These are phyloP conservation scores for Hesperia comma DNA, from an alignment of 2,888 invertebrate species.

Conservation along the genomic window DNA sequence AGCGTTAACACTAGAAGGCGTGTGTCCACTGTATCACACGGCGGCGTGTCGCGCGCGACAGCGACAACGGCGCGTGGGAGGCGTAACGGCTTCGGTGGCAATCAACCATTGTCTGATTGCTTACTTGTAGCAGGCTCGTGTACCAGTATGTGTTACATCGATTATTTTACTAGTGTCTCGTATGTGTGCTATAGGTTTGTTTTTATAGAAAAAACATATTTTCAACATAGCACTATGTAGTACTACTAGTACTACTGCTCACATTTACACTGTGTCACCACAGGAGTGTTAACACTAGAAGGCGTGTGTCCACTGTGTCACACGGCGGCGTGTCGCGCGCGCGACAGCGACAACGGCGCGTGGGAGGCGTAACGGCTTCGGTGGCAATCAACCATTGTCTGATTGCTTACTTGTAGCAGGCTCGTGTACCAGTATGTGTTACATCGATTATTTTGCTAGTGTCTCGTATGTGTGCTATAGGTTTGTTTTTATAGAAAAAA, in stretches of 20 bases:
- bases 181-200: no score
- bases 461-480: no score
- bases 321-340: constrained; percentile 43
- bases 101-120: constrained; percentile 80
- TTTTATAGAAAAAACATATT: no score
- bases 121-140: no score
- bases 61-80: constrained; percentile 70
- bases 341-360: constrained; percentile 59
- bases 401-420: constrained; percentile 75
- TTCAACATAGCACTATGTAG: not conserved
- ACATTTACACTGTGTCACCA: constrained; percentile 43
- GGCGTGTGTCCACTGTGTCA: constrained; percentile 63
- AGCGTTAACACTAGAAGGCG: constrained; percentile 67
- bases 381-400: constrained; percentile 77
- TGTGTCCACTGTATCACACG: constrained; percentile 56
- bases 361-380: constrained; percentile 76
- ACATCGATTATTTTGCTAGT: not conserved
- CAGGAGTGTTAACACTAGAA: constrained; percentile 63
- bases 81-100: constrained; percentile 74
- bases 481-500: no score
- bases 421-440: constrained; percentile 29
- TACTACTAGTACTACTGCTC: not conserved
- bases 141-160: constrained; percentile 44
- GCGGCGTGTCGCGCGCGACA: constrained; percentile 43
- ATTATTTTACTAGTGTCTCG: no score